Percentiles rank a stretch among this genome's conserved stretches.
These are phyloP conservation scores for Microctonus brassicae DNA, from an alignment of 2,888 invertebrate genomes.

Conservation along the genomic window DNA sequence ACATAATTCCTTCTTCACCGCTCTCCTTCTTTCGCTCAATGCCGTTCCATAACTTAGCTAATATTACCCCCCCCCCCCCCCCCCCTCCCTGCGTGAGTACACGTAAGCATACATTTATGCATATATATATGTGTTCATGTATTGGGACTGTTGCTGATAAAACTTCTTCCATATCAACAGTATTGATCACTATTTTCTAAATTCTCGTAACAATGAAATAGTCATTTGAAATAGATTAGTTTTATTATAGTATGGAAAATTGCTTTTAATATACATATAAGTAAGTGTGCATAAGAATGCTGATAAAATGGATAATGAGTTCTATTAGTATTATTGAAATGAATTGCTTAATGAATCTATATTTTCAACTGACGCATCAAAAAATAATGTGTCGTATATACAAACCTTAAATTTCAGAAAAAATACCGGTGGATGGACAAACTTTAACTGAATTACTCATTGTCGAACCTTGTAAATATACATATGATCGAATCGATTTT, in stretches of 20 bases:
- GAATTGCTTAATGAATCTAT: background rate
- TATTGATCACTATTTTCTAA: too few species aligned
- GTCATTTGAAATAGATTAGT: constrained; percentile 2
- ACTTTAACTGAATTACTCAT: background rate
- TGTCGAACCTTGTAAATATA: too few species aligned
- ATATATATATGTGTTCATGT: background rate
- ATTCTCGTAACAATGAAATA: background rate
- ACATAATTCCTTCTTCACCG: background rate
- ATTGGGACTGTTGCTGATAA: background rate
- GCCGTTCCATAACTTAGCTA: background rate
- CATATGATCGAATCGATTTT: background rate
- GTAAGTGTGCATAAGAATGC: too few species aligned
- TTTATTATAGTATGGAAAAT: background rate
- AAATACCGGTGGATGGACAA: background rate
- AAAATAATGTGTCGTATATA: background rate
- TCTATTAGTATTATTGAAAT: background rate
- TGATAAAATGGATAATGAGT: background rate
- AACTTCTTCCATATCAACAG: background rate
- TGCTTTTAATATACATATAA: background rate
- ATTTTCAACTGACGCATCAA: background rate
- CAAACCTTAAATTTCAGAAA: background rate
- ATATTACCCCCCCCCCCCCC: background rate
- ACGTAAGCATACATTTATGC: too few species aligned
- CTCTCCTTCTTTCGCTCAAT: background rate
- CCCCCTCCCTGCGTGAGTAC: too few species aligned